These are phyloP conservation scores for Listronotus oregonensis DNA, from an alignment of 1,140 invertebrate species.

Conservation along the genomic window DNA sequence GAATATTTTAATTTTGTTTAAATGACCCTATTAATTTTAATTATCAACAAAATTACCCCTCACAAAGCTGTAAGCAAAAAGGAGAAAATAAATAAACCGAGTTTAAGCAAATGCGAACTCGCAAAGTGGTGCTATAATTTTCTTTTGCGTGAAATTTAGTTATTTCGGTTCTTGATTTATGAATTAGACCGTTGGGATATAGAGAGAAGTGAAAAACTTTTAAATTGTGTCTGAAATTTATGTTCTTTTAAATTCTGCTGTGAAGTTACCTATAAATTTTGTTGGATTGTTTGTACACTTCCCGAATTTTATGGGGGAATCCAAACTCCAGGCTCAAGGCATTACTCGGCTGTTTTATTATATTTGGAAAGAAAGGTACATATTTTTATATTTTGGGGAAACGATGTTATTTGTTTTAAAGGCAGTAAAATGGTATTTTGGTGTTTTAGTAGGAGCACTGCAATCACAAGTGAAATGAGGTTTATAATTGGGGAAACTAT, in stretches of 20 bases:
- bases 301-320: slow-evolving; percentile 2
- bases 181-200: slow-evolving; percentile 20
- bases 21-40: slow-evolving; percentile 7
- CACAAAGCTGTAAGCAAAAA: slow-evolving; percentile 1
- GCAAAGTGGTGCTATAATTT: slow-evolving; percentile 29
- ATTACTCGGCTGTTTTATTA: no score
- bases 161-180: slow-evolving; percentile 29
- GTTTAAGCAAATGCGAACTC: slow-evolving; percentile 18
- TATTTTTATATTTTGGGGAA: no score
- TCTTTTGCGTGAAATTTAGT: slow-evolving; percentile 29
- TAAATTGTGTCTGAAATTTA: slow-evolving; percentile 29
- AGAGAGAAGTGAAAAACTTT: slow-evolving; percentile 26
- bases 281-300: slow-evolving; percentile 1
- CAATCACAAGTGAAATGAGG: no score
- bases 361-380: no score
- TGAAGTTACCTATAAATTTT: slow-evolving; percentile 11
- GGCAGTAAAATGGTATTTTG: no score
- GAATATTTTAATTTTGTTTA: slow-evolving; percentile 4
- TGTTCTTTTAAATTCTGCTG: slow-evolving; percentile 7
- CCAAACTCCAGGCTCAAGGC: neutral
- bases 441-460: no score
- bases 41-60: slow-evolving; percentile 5
- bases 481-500: no score
- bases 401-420: no score
- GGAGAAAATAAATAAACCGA: slow-evolving; percentile 10